phyloP scores from a whole-genome alignment of 2,797 vertebrate genomes.

The Linurgus olivaceus region DNA sequence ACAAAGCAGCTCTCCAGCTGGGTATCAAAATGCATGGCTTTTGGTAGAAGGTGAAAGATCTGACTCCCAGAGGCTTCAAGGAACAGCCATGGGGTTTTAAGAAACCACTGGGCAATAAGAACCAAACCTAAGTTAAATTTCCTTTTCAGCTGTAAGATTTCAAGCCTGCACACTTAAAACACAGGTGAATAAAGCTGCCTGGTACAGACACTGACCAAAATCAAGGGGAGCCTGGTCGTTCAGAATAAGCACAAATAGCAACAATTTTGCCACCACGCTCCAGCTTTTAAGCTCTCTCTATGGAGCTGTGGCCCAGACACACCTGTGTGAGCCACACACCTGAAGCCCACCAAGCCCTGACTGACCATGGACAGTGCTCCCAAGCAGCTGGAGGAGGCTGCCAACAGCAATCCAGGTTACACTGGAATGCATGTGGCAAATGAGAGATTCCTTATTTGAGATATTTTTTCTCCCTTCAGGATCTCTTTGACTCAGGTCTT shows the following conservation, averaged over 20 bases:
- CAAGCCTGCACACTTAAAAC: not conserved
- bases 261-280: not conserved
- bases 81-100: not conserved
- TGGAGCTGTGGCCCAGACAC: not conserved
- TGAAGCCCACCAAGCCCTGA: not conserved
- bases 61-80: not conserved
- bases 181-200: not conserved
- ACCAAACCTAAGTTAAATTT: not conserved
- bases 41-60: not conserved
- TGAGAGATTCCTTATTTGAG: not conserved
- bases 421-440: not conserved
- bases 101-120: not conserved
- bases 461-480: no score
- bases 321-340: not conserved
- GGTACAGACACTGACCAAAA: not conserved
- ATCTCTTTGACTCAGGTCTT: not conserved
- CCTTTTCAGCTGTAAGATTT: not conserved
- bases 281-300: not conserved
- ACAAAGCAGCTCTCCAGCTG: not conserved
- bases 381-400: not conserved
- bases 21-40: not conserved
- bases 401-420: not conserved
- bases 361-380: not conserved
- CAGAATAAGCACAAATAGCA: not conserved
- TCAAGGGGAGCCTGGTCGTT: not conserved